These are phyloP conservation scores for Heterodera schachtii DNA, from an alignment of 1,140 invertebrate species.

Conservation along the genomic window DNA sequence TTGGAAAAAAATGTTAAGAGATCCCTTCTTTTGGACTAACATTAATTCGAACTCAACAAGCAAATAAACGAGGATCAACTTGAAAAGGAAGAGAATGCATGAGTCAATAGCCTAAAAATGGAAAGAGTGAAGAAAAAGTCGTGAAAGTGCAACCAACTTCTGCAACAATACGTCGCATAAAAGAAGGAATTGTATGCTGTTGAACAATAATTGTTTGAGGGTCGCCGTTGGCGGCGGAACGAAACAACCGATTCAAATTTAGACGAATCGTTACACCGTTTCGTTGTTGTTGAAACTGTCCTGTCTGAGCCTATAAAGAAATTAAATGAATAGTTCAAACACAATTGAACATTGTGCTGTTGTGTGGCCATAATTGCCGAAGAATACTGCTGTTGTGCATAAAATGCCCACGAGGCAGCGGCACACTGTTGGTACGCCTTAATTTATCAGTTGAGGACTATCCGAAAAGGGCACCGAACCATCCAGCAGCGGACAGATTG, in stretches of 20 bases:
- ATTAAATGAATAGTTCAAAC: not conserved
- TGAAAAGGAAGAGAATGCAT: constrained; percentile 48
- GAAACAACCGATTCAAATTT: constrained; percentile 36
- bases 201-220: constrained; percentile 46
- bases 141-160: constrained; percentile 16
- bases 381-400: constrained; percentile 19
- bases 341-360: constrained; percentile 22
- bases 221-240: not conserved
- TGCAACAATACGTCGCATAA: constrained; percentile 42
- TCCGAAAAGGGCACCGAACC: constrained; percentile 30
- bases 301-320: not conserved
- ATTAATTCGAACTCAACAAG: constrained; percentile 52
- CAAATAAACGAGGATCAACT: constrained; percentile 45
- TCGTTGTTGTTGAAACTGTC: constrained; percentile 5
- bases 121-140: not conserved
- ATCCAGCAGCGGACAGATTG: constrained; percentile 27
- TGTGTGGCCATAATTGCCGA: constrained; percentile 21
- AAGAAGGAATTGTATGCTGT: constrained; percentile 45
- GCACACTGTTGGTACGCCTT: constrained; percentile 34
- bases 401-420: not conserved
- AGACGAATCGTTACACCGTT: constrained; percentile 29
- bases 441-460: constrained; percentile 1
- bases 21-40: constrained; percentile 37
- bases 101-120: constrained; percentile 39
- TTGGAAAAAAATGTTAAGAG: constrained; percentile 9